Percentiles rank a stretch among this genome's conserved stretches.
Conservation (phyloP, 2,113 vertebrate genomes). For the Riparia riparia region DNA sequence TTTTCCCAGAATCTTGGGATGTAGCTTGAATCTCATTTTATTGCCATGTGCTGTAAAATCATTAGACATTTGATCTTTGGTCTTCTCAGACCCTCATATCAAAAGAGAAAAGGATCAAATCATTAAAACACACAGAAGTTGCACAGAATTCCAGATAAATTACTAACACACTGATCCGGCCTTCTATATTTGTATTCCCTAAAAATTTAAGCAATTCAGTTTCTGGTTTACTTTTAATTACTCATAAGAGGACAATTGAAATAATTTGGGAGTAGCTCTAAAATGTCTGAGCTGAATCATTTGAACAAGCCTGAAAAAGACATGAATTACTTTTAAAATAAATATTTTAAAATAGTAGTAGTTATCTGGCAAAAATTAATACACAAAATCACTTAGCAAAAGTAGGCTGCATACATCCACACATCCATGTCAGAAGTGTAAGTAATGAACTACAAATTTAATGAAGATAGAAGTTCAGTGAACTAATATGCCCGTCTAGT, state of each 20-base stretch:
- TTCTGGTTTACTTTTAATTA: background rate
- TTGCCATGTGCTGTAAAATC: background rate
- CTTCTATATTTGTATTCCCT: background rate
- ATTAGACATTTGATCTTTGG: background rate
- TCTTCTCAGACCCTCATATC: background rate
- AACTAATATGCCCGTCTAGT: background rate
- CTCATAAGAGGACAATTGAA: slow-evolving; percentile 2
- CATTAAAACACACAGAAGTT: background rate
- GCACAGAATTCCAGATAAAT: background rate
- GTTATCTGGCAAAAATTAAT: background rate
- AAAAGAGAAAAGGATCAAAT: background rate
- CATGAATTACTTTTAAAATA: background rate
- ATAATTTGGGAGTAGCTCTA: background rate
- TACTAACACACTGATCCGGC: background rate
- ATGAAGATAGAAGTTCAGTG: background rate
- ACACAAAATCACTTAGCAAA: background rate
- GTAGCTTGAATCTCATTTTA: background rate
- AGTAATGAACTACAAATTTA: background rate
- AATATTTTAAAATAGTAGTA: slow-evolving; percentile 7
- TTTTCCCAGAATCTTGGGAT: background rate
- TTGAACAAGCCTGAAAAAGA: background rate
- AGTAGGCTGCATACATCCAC: background rate
- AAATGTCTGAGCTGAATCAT: slow-evolving; percentile 30
- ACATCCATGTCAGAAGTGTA: background rate
- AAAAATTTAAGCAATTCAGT: background rate